Percentiles rank a stretch among this genome's conserved stretches.
These are phyloP conservation scores for Rotaria socialis DNA, from an alignment of 2,888 invertebrate genomes.

Conservation along the genomic window DNA sequence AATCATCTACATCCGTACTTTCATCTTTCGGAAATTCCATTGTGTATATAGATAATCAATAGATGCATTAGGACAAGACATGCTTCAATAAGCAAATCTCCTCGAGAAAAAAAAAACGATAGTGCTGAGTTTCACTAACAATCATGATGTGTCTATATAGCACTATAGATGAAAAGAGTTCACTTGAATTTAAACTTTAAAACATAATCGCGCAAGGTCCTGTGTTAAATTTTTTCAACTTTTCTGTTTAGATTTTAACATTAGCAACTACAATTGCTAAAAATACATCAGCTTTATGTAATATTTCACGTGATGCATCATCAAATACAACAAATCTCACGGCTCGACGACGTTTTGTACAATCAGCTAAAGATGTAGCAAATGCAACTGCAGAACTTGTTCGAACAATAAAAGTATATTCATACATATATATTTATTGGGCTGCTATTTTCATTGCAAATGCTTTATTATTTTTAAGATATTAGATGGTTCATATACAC, in stretches of 20 bases:
- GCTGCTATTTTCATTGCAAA: not conserved
- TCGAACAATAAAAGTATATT: slow-evolving; percentile 77
- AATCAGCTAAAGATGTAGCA: slow-evolving; percentile 93
- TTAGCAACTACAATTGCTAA: slow-evolving; percentile 90
- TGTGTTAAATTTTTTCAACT: too few relatives aligned
- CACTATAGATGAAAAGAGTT: too few relatives aligned
- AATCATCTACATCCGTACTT: too few relatives aligned
- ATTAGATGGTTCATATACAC: slow-evolving; percentile 72
- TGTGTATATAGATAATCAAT: too few relatives aligned
- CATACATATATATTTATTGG: slow-evolving; percentile 47
- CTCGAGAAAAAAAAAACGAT: too few relatives aligned
- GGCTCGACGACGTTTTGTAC: slow-evolving; percentile 91
- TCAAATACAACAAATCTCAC: slow-evolving; percentile 81
- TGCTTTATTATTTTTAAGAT: slow-evolving; percentile 52
- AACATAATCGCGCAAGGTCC: too few relatives aligned
- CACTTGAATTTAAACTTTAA: too few relatives aligned
- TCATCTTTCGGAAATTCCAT: too few relatives aligned
- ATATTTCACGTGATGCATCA: slow-evolving; percentile 86
- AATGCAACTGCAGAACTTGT: slow-evolving; percentile 88
- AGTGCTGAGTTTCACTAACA: too few relatives aligned
- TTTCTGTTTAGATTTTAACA: slow-evolving; percentile 68
- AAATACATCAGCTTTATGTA: slow-evolving; percentile 89
- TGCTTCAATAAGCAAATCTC: too few relatives aligned
- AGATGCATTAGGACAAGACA: too few relatives aligned
- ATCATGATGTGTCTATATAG: too few relatives aligned